Conservation (phyloP, 2,888 invertebrate genomes). For the Lathronympha strigana region DNA sequence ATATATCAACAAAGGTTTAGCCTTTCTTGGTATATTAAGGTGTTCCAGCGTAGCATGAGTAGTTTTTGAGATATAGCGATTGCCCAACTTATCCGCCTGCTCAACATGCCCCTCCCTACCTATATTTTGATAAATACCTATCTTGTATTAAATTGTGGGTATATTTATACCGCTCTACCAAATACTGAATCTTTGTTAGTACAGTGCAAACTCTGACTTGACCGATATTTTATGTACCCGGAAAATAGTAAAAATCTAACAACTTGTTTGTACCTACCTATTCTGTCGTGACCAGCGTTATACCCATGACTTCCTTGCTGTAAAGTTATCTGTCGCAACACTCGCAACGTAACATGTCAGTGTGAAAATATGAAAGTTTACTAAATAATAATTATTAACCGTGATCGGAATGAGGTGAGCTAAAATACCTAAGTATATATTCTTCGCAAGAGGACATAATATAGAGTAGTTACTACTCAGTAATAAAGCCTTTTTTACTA, state of each 20-base stretch:
- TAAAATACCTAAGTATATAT: no score
- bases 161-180: no score
- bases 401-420: no score
- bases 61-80: background rate
- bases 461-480: no score
- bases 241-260: slow-evolving; percentile 2
- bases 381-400: background rate
- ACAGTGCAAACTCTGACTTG: background rate
- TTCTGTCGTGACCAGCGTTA: background rate
- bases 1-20: no score
- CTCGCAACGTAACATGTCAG: background rate
- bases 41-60: background rate
- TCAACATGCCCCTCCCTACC: background rate
- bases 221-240: background rate
- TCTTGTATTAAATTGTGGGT: no score
- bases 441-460: no score
- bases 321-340: background rate
- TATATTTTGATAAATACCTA: no score
- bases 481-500: no score
- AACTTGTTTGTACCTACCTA: background rate
- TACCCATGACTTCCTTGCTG: background rate
- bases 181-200: background rate
- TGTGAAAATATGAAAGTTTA: background rate
- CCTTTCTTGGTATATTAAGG: no score
- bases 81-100: slow-evolving; percentile 2